These are phyloP conservation scores for Microtus montanus DNA, from an alignment of 2,113 vertebrate species.

Conservation along the genomic window DNA sequence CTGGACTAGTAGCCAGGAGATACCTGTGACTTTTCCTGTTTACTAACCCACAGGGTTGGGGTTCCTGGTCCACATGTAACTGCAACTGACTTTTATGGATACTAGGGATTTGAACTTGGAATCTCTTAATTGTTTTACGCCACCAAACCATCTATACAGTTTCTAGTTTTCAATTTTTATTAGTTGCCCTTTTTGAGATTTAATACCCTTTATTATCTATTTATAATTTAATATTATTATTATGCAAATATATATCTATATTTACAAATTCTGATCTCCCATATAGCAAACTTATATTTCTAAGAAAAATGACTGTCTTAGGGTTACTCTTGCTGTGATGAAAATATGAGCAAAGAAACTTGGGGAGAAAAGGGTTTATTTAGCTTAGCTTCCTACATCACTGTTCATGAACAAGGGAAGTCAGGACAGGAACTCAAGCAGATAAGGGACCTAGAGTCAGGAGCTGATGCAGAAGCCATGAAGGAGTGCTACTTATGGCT, in stretches of 20 bases:
- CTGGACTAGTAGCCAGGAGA: not conserved
- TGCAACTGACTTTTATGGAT: not conserved
- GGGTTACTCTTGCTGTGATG: not conserved
- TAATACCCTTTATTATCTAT: not conserved
- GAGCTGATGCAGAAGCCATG: not conserved
- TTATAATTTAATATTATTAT: constrained; percentile 20
- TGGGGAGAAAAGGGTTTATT: not conserved
- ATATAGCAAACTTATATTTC: constrained; percentile 9
- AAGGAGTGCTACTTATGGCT: not conserved
- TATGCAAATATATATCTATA: not conserved
- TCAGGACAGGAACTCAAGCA: not conserved
- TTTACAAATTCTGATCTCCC: not conserved
- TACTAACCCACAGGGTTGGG: not conserved
- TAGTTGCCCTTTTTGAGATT: not conserved
- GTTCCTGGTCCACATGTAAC: too few species aligned
- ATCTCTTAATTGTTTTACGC: not conserved
- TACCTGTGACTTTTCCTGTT: not conserved
- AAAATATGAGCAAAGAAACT: not conserved
- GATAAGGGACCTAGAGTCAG: not conserved
- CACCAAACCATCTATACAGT: not conserved
- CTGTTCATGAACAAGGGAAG: not conserved
- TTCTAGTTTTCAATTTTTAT: not conserved
- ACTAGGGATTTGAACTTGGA: not conserved
- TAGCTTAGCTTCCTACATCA: not conserved
- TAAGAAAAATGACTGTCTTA: constrained; percentile 37